A percentile compares a stretch with the other conserved stretches of the same genome.
phyloP scores from a whole-genome alignment of 2,113 vertebrate species.

The Ammodytes marinus region DNA sequence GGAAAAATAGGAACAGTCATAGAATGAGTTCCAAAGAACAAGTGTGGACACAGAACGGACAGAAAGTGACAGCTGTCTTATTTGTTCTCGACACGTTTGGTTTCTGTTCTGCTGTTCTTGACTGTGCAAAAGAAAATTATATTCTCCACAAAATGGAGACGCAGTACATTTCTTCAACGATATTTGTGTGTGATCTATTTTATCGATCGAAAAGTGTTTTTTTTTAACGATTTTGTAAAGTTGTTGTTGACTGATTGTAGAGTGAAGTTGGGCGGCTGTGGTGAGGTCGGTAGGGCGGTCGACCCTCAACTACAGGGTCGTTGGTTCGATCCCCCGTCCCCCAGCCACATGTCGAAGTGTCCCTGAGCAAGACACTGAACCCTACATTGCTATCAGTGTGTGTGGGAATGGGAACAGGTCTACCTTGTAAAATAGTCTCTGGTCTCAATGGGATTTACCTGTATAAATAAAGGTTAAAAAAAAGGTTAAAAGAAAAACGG shows the following conservation, averaged over 20 bases:
- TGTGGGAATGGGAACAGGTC: no score
- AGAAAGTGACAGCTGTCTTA: slow-evolving; percentile 7
- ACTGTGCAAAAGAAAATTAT: neutral
- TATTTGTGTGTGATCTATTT: neutral
- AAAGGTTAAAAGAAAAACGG: neutral
- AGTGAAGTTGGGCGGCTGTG: neutral
- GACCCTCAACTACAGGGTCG: no score
- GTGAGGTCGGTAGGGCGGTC: no score
- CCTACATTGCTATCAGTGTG: no score
- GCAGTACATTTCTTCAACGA: neutral
- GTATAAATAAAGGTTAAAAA: no score
- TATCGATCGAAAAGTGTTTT: neutral
- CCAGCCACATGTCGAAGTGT: no score
- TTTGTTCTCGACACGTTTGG: neutral
- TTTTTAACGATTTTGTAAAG: neutral
- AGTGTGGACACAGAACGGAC: slow-evolving; percentile 22
- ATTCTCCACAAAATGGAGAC: neutral
- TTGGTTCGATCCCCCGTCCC: no score
- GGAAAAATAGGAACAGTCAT: slow-evolving; percentile 48
- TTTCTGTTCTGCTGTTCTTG: neutral
- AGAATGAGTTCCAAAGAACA: slow-evolving; percentile 30
- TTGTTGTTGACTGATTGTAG: neutral
- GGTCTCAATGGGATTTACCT: no score
- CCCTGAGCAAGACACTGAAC: no score
- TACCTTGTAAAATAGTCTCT: no score